A percentile compares a stretch with the other conserved stretches of the same genome.
These are phyloP conservation scores for Cinclus mexicanus DNA, from an alignment of 2,113 vertebrate species.

Conservation along the genomic window DNA sequence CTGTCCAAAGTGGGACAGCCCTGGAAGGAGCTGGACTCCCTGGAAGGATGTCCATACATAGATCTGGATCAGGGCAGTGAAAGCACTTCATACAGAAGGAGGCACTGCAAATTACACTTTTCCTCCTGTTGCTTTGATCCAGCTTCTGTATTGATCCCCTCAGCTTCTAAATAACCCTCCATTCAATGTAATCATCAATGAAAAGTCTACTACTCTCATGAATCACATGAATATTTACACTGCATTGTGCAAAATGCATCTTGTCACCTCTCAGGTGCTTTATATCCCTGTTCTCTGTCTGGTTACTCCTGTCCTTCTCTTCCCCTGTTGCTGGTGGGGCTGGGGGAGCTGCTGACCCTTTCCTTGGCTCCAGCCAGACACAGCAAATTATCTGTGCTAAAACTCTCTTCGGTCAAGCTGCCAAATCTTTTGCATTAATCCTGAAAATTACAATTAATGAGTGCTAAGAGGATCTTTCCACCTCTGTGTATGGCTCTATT, in stretches of 20 bases:
- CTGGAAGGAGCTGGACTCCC: background rate
- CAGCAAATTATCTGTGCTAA: slow-evolving; percentile 27
- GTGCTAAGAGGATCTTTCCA: slow-evolving; percentile 58
- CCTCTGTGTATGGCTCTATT: slow-evolving; percentile 19
- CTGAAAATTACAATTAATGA: slow-evolving; percentile 67
- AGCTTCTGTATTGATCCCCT: slow-evolving; percentile 2
- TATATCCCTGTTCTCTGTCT: background rate
- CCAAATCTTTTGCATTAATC: slow-evolving; percentile 68
- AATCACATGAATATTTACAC: slow-evolving; percentile 17
- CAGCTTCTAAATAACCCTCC: slow-evolving; percentile 33
- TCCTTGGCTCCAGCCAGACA: background rate
- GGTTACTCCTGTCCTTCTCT: background rate
- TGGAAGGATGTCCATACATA: background rate
- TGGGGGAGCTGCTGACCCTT: background rate
- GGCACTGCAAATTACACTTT: background rate
- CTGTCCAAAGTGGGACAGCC: background rate
- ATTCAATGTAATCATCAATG: background rate
- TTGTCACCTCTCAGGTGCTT: background rate
- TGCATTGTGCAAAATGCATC: background rate
- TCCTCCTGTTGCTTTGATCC: background rate
- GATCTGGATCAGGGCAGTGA: background rate
- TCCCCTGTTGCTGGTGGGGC: background rate
- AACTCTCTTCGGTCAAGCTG: slow-evolving; percentile 50
- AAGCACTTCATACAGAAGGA: background rate
- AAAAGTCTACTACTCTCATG: background rate